Conservation (phyloP, 1,140 invertebrate genomes). For the Eriocheir sinensis region DNA sequence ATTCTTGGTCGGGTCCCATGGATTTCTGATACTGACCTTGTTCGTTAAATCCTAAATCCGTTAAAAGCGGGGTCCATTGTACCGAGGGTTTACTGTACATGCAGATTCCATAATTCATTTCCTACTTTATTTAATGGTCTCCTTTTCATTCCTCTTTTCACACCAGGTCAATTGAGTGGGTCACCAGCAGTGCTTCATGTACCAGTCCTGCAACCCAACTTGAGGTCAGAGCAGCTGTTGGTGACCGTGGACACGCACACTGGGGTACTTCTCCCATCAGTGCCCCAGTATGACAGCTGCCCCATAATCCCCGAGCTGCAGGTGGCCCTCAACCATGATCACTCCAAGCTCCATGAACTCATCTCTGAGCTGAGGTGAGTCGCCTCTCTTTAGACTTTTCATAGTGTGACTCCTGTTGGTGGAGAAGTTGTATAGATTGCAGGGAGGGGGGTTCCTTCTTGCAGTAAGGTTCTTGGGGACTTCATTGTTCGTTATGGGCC, state of each 20-base stretch:
- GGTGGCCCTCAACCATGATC: constrained; percentile 90
- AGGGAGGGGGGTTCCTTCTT: no score
- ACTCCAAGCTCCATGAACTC: constrained; percentile 86
- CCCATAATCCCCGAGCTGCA: constrained; percentile 91
- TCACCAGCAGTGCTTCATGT: constrained; percentile 95
- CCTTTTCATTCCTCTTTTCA: neutral
- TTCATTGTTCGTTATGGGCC: no score
- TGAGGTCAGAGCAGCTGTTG: constrained; percentile 93
- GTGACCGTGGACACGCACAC: constrained; percentile 97
- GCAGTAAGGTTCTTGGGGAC: no score
- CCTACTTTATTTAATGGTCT: no score
- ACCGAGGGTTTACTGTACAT: no score
- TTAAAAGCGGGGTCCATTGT: no score
- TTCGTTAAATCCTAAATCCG: no score
- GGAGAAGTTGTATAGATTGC: no score
- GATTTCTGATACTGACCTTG: no score
- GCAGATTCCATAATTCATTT: no score
- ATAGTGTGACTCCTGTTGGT: no score
- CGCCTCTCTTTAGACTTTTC: constrained; percentile 67
- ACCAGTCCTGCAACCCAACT: constrained; percentile 92
- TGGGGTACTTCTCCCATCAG: constrained; percentile 92
- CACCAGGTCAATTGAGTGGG: constrained; percentile 86
- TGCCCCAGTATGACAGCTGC: constrained; percentile 92
- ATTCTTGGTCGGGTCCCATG: no score
- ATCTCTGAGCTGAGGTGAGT: constrained; percentile 87